These are phyloP conservation scores for Meloe dianella DNA, from an alignment of 2,888 invertebrate genomes.

Conservation along the genomic window DNA sequence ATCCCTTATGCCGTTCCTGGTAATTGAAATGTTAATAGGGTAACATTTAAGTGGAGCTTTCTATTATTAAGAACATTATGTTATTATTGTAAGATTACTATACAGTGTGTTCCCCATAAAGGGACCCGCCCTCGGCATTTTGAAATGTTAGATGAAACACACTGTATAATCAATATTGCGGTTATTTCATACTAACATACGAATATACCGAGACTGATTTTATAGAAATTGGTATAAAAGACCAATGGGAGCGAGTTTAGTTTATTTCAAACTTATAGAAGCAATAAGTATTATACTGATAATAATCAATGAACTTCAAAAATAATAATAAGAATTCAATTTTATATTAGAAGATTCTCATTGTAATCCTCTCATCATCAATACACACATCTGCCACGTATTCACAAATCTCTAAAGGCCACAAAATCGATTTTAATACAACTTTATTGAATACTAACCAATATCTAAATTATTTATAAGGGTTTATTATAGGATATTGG, in stretches of 20 bases:
- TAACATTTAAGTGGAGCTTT: constrained; percentile 24
- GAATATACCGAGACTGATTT: background rate
- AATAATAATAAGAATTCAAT: constrained; percentile 6
- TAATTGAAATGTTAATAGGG: constrained; percentile 38
- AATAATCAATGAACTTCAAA: background rate
- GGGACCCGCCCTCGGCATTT: too few relatives aligned
- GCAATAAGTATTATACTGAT: too few relatives aligned
- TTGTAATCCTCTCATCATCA: background rate
- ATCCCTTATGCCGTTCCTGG: constrained; percentile 30
- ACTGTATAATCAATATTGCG: too few relatives aligned
- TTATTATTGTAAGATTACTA: constrained; percentile 16
- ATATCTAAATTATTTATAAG: constrained; percentile 25
- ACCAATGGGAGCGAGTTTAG: background rate
- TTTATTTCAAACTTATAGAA: background rate
- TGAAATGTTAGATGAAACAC: too few relatives aligned
- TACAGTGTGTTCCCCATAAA: too few relatives aligned
- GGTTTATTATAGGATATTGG: constrained; percentile 34
- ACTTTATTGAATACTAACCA: constrained; percentile 32
- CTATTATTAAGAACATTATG: constrained; percentile 16
- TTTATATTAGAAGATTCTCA: background rate
- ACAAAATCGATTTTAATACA: constrained; percentile 20
- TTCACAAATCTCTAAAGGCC: background rate
- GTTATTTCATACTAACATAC: background rate
- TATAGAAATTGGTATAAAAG: background rate
- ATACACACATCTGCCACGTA: background rate